Conservation (phyloP, 2,113 vertebrate species). For the Dasyornis broadbenti region DNA sequence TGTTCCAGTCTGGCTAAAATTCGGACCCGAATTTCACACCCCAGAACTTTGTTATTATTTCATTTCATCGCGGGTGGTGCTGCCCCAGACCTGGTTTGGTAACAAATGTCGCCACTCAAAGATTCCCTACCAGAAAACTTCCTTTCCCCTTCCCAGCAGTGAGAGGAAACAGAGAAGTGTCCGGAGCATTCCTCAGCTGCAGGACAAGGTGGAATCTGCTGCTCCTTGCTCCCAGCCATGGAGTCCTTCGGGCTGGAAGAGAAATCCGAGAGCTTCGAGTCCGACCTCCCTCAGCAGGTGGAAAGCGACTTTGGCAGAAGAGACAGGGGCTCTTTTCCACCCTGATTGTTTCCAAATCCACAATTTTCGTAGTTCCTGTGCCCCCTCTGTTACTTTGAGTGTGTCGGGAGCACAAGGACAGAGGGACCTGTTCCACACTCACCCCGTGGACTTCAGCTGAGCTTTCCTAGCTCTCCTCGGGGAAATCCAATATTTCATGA, state of each 20-base stretch:
- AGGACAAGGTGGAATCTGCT: background rate
- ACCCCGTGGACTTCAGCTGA: background rate
- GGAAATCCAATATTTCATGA: rapidly evolving
- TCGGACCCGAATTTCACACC: background rate
- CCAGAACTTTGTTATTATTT: background rate
- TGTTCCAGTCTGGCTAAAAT: background rate
- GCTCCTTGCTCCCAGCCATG: background rate
- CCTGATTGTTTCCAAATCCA: background rate
- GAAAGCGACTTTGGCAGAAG: background rate
- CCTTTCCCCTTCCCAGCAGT: background rate
- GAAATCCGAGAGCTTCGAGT: background rate
- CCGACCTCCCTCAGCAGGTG: background rate
- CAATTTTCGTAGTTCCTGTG: background rate
- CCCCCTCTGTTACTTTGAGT: background rate
- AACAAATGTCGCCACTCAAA: background rate
- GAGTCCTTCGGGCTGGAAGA: background rate
- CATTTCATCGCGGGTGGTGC: background rate
- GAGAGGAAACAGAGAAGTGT: background rate
- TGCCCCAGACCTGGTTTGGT: background rate
- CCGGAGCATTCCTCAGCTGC: background rate
- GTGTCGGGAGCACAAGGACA: background rate
- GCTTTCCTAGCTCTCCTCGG: background rate
- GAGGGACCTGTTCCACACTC: background rate
- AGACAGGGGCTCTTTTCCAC: background rate
- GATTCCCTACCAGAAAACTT: background rate